phyloP scores from a whole-genome alignment of 1,140 invertebrate species.

The Hypsibius dujardini region DNA sequence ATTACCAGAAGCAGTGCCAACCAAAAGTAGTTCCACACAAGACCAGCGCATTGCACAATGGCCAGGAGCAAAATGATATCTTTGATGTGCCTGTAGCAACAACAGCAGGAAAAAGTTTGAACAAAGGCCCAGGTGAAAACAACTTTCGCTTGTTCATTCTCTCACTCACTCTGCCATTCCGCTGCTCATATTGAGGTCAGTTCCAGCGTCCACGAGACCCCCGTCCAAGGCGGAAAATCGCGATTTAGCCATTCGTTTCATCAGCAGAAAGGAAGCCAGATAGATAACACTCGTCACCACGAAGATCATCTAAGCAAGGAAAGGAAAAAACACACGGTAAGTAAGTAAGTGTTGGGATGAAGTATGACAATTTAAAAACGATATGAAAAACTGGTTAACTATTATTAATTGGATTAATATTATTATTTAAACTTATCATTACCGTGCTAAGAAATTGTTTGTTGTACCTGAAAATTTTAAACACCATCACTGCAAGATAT shows the following conservation, averaged over 20 bases:
- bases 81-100: conserved; percentile 5
- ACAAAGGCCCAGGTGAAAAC: not conserved
- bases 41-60: not conserved
- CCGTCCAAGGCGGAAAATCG: conserved; percentile 3
- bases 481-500: no score
- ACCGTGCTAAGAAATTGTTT: no score
- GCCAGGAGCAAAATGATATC: conserved; percentile 1
- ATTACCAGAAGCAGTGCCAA: not conserved
- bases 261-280: not conserved
- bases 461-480: no score
- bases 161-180: conserved; percentile 14
- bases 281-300: not conserved
- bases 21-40: conserved; percentile 12
- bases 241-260: not conserved
- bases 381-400: no score
- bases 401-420: no score
- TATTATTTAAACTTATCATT: no score
- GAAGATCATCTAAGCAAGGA: conserved; percentile 2
- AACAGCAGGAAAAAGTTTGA: not conserved
- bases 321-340: no score
- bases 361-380: no score
- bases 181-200: not conserved
- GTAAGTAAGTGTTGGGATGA: no score
- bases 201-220: not conserved
- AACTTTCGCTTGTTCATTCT: no score